These are phyloP conservation scores for Orchestia grillus DNA, from an alignment of 1,140 invertebrate species.

Conservation along the genomic window DNA sequence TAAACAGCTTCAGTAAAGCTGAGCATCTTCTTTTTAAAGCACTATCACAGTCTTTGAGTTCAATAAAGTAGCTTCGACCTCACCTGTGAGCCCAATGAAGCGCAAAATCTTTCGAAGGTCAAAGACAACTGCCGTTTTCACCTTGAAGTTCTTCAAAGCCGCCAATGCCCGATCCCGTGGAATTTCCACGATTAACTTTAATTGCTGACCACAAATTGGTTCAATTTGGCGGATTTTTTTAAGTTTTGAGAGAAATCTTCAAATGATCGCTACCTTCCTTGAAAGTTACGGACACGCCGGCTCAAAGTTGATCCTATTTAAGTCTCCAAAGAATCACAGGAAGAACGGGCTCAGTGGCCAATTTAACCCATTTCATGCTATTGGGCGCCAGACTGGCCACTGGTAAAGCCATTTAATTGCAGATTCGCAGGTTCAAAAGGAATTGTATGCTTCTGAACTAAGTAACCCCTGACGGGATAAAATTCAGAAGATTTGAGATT, in stretches of 20 bases:
- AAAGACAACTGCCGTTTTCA: background rate
- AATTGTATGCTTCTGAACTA: no score
- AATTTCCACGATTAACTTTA: constrained; percentile 2
- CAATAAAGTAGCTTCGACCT: background rate
- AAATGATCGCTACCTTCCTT: background rate
- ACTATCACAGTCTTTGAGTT: no score
- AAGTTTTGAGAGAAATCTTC: background rate
- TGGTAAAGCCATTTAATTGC: background rate
- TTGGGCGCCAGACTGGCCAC: background rate
- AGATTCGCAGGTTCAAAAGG: background rate
- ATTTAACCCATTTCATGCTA: background rate
- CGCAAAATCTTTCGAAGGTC: background rate
- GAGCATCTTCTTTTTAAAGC: no score
- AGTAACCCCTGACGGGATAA: background rate
- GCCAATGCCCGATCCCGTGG: background rate
- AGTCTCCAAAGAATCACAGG: background rate
- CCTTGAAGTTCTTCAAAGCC: background rate
- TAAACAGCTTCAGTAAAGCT: no score
- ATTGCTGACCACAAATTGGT: background rate
- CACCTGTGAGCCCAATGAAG: background rate
- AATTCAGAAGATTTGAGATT: background rate
- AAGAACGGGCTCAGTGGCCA: background rate
- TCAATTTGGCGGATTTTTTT: constrained; percentile 1
- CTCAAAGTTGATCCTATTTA: background rate
- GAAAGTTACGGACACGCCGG: background rate